Base-by-base conservation (phyloP, 2,797 vertebrate genomes). In the Malurus splendens region DNA sequence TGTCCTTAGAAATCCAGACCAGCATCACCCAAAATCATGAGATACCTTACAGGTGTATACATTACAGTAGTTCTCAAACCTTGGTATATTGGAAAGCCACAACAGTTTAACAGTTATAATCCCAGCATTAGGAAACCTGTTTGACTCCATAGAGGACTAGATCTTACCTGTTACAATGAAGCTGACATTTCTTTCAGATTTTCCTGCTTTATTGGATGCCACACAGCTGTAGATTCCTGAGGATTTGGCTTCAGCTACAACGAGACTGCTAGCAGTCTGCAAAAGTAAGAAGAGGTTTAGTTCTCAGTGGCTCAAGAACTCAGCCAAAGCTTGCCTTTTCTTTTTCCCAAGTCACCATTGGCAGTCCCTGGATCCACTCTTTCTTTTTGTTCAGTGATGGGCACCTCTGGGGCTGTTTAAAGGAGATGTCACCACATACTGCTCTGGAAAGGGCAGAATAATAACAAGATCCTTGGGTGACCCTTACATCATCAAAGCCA, bases 111-210 rank as follows among this genome's bases (percentile, higher is more conserved):
- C 9, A 51, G n/a, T 32, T 84, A 24, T 3, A 76, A 79, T 8
- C 22, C 12, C 18, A 39, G 33, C 27, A 70, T 12, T 14, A 67
- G 32, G 28, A 90, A 82, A 70, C 36, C n/a, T 0, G 0, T 55
- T 83, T 55, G 8, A 32, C 36, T 51, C 11, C 6, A 44, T 5
- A 24, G 10, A 14, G 52, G 24, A 82, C 2, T 47, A n/a, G 57
- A 28, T 81, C 94, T 98, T 98, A 99, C 99, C 99, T 98, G 98
- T 98, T 92, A 99, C 93, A 88, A 98, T 98, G 97, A 99, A 99
- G 89, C 94, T 97, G 92, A 99, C 87, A 52, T 98, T 97, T 87
- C 98, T 97, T 95, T 97, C 96, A 44, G 98, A 98, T 38, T 91
- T 95, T 84, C 98, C 99, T 62, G 97, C 96, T 96, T 98, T 97